Base-by-base conservation (phyloP, 1,140 invertebrate genomes). In the Epicauta chinensis region DNA sequence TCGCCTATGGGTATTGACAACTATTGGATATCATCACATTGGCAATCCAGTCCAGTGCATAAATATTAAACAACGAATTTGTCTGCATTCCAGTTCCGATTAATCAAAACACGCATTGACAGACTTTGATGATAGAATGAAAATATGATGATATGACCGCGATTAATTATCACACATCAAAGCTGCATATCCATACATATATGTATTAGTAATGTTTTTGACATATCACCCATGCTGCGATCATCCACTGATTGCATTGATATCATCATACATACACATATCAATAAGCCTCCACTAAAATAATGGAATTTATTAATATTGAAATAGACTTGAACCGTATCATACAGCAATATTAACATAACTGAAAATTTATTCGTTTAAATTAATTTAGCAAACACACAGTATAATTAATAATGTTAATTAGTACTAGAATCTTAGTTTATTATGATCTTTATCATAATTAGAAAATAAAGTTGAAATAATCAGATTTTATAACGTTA, bases 71-170 rank as follows among this genome's bases (percentile, higher is more conserved):
- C 39, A 52, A 23, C 14, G 39, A 53, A 53, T 46, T 46, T 53
- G 51, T 51, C 54, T 56, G 54, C 29, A 44, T 40, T 44, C 52
- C 41, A 37, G 53, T 51, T 42, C 53, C 58, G 54, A 64, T 64
- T 64, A 64, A 64, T 64, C 63, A 63, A 64, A 62, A 60, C 52
- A 36, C 52, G 35, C 51, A 59, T 59, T 60, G 62, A 58, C 58
- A 62, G 60, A 54, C 61, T 59, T 61, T 56, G 59, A 63, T 63
- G 59, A 56, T 48, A 35, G 47, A 61, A 63, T 63, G 61, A 63
- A 61, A 63, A 65, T 63, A 62, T 62, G 61, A 61, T 61, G 59
- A 55, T 63, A 61, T 63, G 59, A 59, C 57, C 55, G 56, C 52
- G 61, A 65, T 63, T 65, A 65, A 65, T 65, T 65, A 63, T 59